Base-by-base conservation (phyloP, 2,797 vertebrate genomes). In the Lepilemur septentrionalis region DNA sequence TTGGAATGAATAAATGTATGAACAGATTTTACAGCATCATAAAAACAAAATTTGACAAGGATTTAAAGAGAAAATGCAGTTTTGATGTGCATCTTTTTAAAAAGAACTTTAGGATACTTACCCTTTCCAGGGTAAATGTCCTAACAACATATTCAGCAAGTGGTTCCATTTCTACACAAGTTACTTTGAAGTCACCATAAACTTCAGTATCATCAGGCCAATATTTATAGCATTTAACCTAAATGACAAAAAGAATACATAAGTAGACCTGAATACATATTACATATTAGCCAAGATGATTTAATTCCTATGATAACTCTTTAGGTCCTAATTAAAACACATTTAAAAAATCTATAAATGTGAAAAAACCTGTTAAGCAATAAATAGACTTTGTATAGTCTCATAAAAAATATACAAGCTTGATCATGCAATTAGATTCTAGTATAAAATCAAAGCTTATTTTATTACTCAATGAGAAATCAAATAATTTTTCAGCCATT, bases 141-240 rank as follows among this genome's bases (percentile, higher is more conserved):
- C 99, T 99, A 97, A 99, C 99, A 1, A 99, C 99, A 2, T 99
- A 99, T 97, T 99, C 99, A 0, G 99, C 99, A 12, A 99, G 99
- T 80, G 99, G 99, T 94, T 99, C 99, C 96, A 99, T 99, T 98
- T 99, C 99, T 93, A 99, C 98, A 91, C 99, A 99, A 1, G 99
- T 99, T 98, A 99, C 99, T 98, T 99, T 99, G 98, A 99, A 99
- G 98, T 99, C 99, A 46, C 99, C 99, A 65, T 99, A 99, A 97
- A 99, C 99, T 97, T 99, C 99, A 8, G 99, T 99, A 97, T 99
- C 99, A 11, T 99, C 99, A 41, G 99, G 99, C 99, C 99, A 99
- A 96, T 99, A 99, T 96, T 99, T 99, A 97, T 99, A 99, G 97
- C 99, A 99, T 95, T 99, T 99, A 35, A 99, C 99, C 99, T 99